phyloP scores from a whole-genome alignment of 2,113 vertebrate genomes.

The Gorsachius goisagi region DNA sequence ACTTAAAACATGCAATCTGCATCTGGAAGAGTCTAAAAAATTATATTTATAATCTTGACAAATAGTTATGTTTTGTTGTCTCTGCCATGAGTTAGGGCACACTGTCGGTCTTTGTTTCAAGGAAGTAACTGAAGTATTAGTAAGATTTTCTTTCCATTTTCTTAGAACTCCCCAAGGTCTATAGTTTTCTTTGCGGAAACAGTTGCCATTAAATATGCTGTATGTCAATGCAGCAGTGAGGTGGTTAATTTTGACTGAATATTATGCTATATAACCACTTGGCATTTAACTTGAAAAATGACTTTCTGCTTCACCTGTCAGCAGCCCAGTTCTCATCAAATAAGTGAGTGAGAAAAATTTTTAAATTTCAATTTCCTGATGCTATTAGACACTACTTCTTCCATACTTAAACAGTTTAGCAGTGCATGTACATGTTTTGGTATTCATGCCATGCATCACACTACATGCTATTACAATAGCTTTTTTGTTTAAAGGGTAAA shows the following conservation, averaged over 20 bases:
- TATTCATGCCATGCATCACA: conserved; percentile 77
- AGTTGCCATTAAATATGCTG: conserved; percentile 78
- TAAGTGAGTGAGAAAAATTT: conserved; percentile 86
- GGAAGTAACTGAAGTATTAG: conserved; percentile 60
- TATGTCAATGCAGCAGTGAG: conserved; percentile 87
- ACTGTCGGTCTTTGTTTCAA: conserved; percentile 18
- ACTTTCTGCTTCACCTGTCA: conserved; percentile 97
- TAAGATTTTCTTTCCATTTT: conserved; percentile 70
- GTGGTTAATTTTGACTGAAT: conserved; percentile 95
- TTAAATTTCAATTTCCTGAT: conserved; percentile 92
- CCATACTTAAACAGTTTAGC: conserved; percentile 83
- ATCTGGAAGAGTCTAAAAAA: not conserved
- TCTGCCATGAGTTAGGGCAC: conserved; percentile 6
- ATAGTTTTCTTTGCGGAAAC: conserved; percentile 70
- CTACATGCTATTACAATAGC: conserved; percentile 81
- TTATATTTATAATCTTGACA: not conserved
- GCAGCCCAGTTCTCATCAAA: conserved; percentile 91
- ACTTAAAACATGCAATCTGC: not conserved
- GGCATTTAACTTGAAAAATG: conserved; percentile 99
- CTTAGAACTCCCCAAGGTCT: conserved; percentile 62
- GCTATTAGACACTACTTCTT: conserved; percentile 86
- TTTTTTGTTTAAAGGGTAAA: conserved; percentile 84
- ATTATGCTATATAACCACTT: conserved; percentile 96
- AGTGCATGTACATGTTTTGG: conserved; percentile 77
- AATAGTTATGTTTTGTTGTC: conserved; percentile 18